A percentile compares a stretch with the other conserved stretches of the same genome.
Evolutionary conservation across 1,140 invertebrate species (phyloP).

Genomic region (Drosophila hydei): DNA sequence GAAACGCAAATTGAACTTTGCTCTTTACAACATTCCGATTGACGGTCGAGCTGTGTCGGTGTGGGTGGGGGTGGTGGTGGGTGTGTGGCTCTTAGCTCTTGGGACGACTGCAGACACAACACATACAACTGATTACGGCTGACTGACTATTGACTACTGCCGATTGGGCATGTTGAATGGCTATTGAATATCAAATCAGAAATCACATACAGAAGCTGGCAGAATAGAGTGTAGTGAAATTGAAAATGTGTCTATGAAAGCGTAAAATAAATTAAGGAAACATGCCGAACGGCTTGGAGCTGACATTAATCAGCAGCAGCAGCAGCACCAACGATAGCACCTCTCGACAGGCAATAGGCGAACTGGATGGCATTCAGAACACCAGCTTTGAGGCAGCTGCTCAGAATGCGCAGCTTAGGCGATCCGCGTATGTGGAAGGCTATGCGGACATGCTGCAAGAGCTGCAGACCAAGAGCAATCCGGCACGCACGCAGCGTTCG

Average conservation of each 20-base stretch:
- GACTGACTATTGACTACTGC: constrained; percentile 1
- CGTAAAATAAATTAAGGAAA: constrained; percentile 1
- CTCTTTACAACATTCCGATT: constrained; percentile 8
- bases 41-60: background rate
- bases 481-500: constrained; percentile 38
- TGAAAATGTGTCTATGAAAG: background rate
- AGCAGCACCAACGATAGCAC: constrained; percentile 49
- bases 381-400: constrained; percentile 38
- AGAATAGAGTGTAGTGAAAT: background rate
- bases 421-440: constrained; percentile 46
- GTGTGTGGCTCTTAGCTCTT: background rate
- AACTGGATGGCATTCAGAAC: constrained; percentile 42
- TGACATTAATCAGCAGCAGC: constrained; percentile 44
- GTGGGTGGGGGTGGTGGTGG: background rate
- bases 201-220: background rate
- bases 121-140: background rate
- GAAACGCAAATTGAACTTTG: constrained; percentile 47
- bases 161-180: background rate
- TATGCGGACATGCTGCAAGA: constrained; percentile 57
- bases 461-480: constrained; percentile 28
- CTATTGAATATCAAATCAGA: background rate
- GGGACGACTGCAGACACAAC: background rate
- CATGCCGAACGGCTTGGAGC: constrained; percentile 47
- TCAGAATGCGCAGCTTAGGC: constrained; percentile 23
- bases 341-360: background rate